phyloP scores from a whole-genome alignment of 2,113 vertebrate species.

The Danionella cerebrum region DNA sequence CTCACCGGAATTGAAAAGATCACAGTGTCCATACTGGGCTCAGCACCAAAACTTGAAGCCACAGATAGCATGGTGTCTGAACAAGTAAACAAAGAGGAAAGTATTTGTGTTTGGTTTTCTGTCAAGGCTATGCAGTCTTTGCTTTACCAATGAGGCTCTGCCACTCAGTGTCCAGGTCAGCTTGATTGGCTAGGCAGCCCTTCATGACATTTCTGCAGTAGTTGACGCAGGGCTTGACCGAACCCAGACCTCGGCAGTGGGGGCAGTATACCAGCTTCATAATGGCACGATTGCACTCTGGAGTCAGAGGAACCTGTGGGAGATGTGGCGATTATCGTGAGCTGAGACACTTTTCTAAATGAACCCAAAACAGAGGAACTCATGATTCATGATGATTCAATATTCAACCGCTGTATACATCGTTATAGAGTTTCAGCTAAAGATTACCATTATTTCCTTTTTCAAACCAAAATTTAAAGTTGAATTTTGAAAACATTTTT shows the following conservation, averaged over 20 bases:
- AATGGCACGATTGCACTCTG: slow-evolving; percentile 78
- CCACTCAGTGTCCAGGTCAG: slow-evolving; percentile 91
- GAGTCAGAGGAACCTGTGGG: slow-evolving; percentile 78
- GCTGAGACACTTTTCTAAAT: background rate
- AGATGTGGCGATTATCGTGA: background rate
- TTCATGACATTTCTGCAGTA: slow-evolving; percentile 95
- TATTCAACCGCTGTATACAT: too few species aligned
- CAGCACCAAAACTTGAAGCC: slow-evolving; percentile 74
- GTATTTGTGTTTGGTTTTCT: background rate
- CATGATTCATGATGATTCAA: too few species aligned
- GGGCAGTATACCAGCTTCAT: slow-evolving; percentile 95
- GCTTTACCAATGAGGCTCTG: slow-evolving; percentile 85
- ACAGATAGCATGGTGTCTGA: slow-evolving; percentile 83
- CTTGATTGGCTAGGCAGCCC: slow-evolving; percentile 96
- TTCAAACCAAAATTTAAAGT: too few species aligned
- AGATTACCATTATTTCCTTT: too few species aligned
- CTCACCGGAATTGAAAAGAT: slow-evolving; percentile 73
- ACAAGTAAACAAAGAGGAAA: background rate
- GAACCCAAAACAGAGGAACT: too few species aligned
- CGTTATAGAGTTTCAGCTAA: too few species aligned
- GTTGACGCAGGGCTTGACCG: slow-evolving; percentile 78
- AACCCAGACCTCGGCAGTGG: slow-evolving; percentile 79
- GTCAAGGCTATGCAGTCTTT: background rate
- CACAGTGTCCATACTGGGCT: slow-evolving; percentile 71
- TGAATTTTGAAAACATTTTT: too few species aligned